Conservation (phyloP, 2,888 invertebrate genomes). For the Cenopis cana region DNA sequence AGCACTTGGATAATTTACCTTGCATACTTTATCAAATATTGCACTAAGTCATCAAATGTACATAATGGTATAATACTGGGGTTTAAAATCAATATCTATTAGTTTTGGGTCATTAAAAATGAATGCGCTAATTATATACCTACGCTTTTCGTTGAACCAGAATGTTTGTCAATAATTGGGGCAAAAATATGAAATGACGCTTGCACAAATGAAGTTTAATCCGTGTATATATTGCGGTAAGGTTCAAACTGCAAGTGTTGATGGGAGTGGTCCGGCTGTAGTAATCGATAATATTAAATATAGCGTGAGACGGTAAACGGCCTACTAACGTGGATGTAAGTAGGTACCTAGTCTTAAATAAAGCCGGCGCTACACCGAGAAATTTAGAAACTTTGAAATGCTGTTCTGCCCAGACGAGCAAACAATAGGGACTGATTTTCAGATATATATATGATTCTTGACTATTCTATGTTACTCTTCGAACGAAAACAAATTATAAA, state of each 20-base stretch:
- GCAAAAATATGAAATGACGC: not conserved
- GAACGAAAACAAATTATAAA: no score
- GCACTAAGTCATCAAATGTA: not conserved
- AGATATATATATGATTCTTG: no score
- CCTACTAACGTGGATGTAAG: slow-evolving; percentile 47
- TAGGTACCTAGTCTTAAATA: slow-evolving; percentile 11
- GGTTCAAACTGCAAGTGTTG: not conserved
- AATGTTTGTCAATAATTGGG: not conserved
- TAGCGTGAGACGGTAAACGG: slow-evolving; percentile 55
- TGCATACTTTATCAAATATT: no score
- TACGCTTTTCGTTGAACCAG: not conserved
- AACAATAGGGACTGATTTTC: no score
- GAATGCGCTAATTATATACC: not conserved
- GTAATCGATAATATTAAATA: slow-evolving; percentile 62
- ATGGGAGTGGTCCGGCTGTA: slow-evolving; percentile 41
- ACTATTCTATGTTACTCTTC: no score
- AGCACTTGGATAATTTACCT: no score
- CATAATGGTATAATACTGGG: not conserved
- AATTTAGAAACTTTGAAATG: no score
- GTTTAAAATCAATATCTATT: not conserved
- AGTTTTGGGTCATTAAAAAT: not conserved
- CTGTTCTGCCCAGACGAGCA: no score
- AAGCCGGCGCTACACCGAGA: no score
- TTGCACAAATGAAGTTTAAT: not conserved
- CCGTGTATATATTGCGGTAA: not conserved